Evolutionary conservation across 2,888 invertebrate genomes (phyloP), one percentile per base, ranked within the genome.

Genomic region (Drosophila mettleri): DNA sequence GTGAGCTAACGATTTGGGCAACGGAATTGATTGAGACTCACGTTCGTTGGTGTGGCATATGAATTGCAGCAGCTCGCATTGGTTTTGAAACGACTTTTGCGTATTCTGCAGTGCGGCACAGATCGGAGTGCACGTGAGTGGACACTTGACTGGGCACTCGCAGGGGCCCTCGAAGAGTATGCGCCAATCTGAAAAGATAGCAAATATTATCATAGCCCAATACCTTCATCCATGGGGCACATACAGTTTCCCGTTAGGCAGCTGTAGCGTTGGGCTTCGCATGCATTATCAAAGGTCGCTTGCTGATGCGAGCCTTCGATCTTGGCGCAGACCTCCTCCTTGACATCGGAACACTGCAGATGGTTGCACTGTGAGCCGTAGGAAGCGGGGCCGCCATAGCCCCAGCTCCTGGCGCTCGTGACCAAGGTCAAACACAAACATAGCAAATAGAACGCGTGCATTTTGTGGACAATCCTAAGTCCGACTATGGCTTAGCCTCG

Each of bases 211-310:
- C 24, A 0, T 9, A 10, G 12, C 0, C 4, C 22, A 8, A 6
- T 16, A 1, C 5, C 7, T 6, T 24, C 12, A n/a, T 9, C 8
- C 3, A 0, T 2, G 3, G 2, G 36, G 9, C 3, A 60, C 60
- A 38, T 24, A 76, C 76, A 16, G 38, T 65, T 49, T 4, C 43
- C 29, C 14, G 59, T 45, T 10, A 53, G 31, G n/a, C 78, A 76
- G n/a, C 18, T 78, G 12, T 51, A 63, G 3, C 65, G 74, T 12
- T 73, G 5, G 5, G 63, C 54, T n/a, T 66, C 78, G 43, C 76
- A 76, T 16, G 31, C 20, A 33, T 46, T 73, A 10, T 58, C 48
- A 14, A 75, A 75, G n/a, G 73, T 77, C 16, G 45, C 55, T 0
- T 27, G 41, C 45, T 71, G 59, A 2, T 63, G 60, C 0, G 49